Conservation (phyloP, 2,113 vertebrate genomes). For the Sapayoa aenigma region DNA sequence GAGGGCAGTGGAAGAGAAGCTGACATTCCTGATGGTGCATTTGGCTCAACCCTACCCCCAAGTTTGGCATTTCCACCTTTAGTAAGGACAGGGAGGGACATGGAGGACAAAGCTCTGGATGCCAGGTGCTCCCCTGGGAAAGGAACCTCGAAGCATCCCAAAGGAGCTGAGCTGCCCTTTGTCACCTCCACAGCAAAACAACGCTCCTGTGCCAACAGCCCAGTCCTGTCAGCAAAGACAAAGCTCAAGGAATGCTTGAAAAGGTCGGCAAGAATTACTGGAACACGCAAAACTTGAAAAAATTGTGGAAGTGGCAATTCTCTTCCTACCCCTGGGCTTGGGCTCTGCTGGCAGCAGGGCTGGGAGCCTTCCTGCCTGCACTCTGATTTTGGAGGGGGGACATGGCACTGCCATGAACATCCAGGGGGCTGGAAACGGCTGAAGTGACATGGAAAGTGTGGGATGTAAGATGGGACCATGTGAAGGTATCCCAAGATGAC, state of each 20-base stretch:
- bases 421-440: not conserved
- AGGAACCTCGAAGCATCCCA: not conserved
- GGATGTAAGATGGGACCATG: fast-evolving
- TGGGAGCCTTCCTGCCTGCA: not conserved
- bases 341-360: not conserved
- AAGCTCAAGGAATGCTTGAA: not conserved
- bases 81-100: not conserved
- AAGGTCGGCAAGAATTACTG: not conserved
- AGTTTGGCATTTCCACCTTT: not conserved
- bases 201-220: not conserved
- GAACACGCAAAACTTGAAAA: not conserved
- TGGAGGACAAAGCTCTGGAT: not conserved
- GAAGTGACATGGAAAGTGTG: not conserved
- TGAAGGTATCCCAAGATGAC: not conserved
- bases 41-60: not conserved
- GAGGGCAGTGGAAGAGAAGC: not conserved
- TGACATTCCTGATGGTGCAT: not conserved
- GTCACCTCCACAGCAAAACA: not conserved
- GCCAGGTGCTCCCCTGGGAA: not conserved
- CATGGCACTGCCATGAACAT: not conserved
- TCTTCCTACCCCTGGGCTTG: fast-evolving
- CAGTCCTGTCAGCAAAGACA: not conserved
- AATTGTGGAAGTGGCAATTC: not conserved
- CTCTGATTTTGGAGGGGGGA: too few species aligned
- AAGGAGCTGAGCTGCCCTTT: not conserved